Conservation (phyloP, 2,888 invertebrate species). For the Ernsta delagoae region DNA sequence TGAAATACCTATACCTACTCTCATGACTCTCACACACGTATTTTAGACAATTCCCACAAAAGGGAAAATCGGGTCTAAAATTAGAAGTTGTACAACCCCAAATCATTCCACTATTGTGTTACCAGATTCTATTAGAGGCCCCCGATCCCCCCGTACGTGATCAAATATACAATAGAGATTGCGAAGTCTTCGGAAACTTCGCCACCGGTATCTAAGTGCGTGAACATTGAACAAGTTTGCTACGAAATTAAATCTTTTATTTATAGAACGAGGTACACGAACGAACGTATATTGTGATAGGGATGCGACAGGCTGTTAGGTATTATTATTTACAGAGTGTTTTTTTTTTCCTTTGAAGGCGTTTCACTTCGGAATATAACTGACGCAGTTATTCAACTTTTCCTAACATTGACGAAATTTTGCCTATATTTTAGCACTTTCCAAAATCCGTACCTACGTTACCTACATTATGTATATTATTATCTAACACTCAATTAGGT, state of each 20-base stretch:
- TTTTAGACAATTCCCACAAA: too few species aligned
- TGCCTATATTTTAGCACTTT: too few species aligned
- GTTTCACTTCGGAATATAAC: neutral
- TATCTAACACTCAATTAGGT: too few species aligned
- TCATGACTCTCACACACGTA: too few species aligned
- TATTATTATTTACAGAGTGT: neutral
- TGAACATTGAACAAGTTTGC: neutral
- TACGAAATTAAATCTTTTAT: slow-evolving; percentile 3
- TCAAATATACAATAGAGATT: neutral
- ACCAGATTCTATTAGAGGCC: neutral
- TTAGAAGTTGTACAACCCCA: neutral
- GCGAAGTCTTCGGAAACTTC: neutral
- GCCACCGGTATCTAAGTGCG: neutral
- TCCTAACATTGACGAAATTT: too few species aligned
- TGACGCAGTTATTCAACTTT: too few species aligned
- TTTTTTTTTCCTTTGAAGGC: neutral
- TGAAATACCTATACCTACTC: too few species aligned
- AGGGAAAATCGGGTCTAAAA: neutral
- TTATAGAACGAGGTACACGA: slow-evolving; percentile 1
- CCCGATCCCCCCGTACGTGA: neutral
- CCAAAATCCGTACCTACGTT: too few species aligned
- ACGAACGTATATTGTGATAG: slow-evolving; percentile 4
- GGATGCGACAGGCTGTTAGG: neutral
- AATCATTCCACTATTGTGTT: neutral
- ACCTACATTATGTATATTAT: too few species aligned